phyloP scores from a whole-genome alignment of 2,113 vertebrate genomes.

The Scartelaos histophorus region DNA sequence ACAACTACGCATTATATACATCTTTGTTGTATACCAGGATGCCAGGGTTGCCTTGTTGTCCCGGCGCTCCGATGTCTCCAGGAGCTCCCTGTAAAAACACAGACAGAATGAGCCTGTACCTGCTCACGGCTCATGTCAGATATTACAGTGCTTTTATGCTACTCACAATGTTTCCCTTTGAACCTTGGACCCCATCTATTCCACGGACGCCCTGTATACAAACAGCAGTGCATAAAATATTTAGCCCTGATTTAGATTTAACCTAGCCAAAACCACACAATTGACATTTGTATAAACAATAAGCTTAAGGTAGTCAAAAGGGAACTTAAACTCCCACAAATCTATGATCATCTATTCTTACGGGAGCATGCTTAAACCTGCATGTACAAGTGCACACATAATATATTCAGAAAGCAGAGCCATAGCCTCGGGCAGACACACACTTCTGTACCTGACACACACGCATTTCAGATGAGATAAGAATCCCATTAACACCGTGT shows the following conservation, averaged over 20 bases:
- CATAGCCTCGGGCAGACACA: conserved; percentile 16
- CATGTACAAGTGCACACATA: conserved; percentile 15
- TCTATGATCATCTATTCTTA: neutral
- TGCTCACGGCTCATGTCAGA: neutral
- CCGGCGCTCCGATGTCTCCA: conserved; percentile 84
- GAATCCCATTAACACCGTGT: conserved; percentile 18
- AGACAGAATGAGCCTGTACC: conserved; percentile 15
- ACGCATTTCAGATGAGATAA: conserved; percentile 31
- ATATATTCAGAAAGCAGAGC: conserved; percentile 12
- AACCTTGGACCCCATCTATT: conserved; percentile 84
- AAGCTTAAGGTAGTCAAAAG: neutral
- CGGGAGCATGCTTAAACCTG: conserved; percentile 11
- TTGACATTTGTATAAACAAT: neutral
- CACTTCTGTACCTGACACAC: conserved; percentile 19
- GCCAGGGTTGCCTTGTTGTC: conserved; percentile 90
- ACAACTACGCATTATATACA: neutral
- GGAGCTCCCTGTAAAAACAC: conserved; percentile 76
- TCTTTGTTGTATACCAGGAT: conserved; percentile 76
- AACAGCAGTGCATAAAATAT: neutral
- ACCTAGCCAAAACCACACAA: neutral
- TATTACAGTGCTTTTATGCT: neutral
- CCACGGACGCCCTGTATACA: conserved; percentile 81
- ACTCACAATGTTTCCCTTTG: conserved; percentile 88
- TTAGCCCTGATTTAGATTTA: too few species aligned
- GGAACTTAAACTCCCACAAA: neutral